Evolutionary conservation across 1,140 invertebrate genomes (phyloP).

Genomic region (Temnothorax longispinosus): DNA sequence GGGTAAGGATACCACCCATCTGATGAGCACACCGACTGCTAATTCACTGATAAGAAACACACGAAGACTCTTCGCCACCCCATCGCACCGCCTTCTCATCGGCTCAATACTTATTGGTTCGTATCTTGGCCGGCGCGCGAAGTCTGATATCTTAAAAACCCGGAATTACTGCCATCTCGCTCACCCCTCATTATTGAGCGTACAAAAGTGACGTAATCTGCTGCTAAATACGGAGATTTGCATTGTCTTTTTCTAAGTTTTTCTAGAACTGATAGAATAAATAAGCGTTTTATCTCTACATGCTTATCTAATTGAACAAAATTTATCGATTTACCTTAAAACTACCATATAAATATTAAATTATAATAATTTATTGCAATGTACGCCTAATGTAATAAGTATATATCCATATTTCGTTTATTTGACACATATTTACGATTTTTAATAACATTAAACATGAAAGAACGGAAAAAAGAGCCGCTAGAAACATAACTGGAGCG

Average conservation of each 20-base stretch:
- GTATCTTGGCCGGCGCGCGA: slow-evolving; percentile 71
- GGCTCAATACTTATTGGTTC: slow-evolving; percentile 80
- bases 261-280: neutral
- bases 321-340: neutral
- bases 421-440: neutral
- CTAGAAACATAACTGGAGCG: slow-evolving; percentile 20
- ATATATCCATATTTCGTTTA: neutral
- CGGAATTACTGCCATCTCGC: slow-evolving; percentile 68
- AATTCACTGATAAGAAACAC: slow-evolving; percentile 84
- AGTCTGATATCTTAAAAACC: slow-evolving; percentile 70
- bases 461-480: neutral
- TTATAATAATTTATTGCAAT: neutral
- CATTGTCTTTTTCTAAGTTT: slow-evolving; percentile 31
- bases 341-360: neutral
- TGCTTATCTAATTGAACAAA: neutral
- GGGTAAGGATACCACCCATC: slow-evolving; percentile 64
- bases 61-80: slow-evolving; percentile 71
- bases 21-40: slow-evolving; percentile 74
- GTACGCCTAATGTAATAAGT: neutral
- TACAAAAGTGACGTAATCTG: slow-evolving; percentile 59
- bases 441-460: neutral
- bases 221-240: neutral
- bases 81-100: slow-evolving; percentile 52
- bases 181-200: neutral
- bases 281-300: neutral